Conservation (phyloP, 1,140 invertebrate genomes). For the Limonius californicus region DNA sequence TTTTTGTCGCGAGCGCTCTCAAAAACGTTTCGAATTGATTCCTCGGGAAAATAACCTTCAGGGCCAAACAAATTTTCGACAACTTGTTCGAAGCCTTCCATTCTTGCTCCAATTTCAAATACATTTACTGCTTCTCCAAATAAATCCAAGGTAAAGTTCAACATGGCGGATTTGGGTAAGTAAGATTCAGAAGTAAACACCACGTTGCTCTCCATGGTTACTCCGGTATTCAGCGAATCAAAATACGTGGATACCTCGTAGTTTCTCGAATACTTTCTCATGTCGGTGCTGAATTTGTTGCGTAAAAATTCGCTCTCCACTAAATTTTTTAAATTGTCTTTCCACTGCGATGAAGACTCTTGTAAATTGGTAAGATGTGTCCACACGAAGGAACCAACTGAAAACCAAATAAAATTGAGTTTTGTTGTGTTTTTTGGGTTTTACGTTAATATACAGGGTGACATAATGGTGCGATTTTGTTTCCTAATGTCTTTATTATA, state of each 20-base stretch:
- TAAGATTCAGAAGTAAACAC: conserved; percentile 68
- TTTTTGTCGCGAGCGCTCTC: background rate
- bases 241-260: conserved; percentile 44
- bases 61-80: conserved; percentile 62
- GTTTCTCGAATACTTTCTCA: conserved; percentile 66
- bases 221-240: conserved; percentile 20
- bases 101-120: conserved; percentile 58
- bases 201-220: conserved; percentile 47
- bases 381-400: conserved; percentile 72
- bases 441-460: too few species aligned
- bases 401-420: background rate
- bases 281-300: conserved; percentile 62
- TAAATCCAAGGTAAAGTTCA: conserved; percentile 65
- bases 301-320: conserved; percentile 58
- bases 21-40: conserved; percentile 51
- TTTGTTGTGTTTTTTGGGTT: background rate
- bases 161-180: conserved; percentile 59
- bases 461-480: too few species aligned
- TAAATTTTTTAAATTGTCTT: conserved; percentile 59
- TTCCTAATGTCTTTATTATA: too few species aligned
- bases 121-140: conserved; percentile 69
- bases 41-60: conserved; percentile 50
- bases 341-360: conserved; percentile 59
- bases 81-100: conserved; percentile 64
- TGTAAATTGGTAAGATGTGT: conserved; percentile 65